phyloP scores from a whole-genome alignment of 2,797 vertebrate species.

The Monodelphis domestica region DNA sequence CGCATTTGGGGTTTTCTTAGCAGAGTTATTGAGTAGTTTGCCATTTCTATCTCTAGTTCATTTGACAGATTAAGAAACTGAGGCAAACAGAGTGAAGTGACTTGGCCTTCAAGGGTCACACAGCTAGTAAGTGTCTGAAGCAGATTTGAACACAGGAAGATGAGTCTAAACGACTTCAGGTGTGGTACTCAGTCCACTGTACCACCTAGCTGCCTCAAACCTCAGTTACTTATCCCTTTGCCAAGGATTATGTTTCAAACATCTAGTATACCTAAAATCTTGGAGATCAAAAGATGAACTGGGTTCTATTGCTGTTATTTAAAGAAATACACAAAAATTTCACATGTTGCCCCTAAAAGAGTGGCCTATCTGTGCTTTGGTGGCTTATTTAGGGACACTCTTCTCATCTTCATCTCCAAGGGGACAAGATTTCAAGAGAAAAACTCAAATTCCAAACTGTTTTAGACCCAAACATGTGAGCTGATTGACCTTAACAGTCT shows the following conservation, averaged over 20 bases:
- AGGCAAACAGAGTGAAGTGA: background rate
- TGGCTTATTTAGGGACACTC: background rate
- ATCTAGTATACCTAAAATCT: conserved; percentile 11
- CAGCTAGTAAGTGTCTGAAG: background rate
- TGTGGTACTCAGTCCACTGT: background rate
- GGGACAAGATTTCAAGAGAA: background rate
- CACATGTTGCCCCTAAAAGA: background rate
- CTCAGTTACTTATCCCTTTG: background rate
- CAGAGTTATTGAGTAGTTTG: background rate
- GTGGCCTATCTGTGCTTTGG: background rate
- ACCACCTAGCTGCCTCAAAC: background rate
- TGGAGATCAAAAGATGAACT: conserved; percentile 15
- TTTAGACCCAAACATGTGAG: background rate
- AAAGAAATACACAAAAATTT: conserved; percentile 41
- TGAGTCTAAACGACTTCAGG: background rate
- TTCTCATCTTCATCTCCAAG: background rate
- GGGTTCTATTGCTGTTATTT: conserved; percentile 12
- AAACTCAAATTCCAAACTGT: background rate
- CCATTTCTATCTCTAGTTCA: background rate
- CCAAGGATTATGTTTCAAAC: background rate
- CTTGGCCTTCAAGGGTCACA: background rate
- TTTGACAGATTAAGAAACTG: background rate
- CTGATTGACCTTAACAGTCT: background rate
- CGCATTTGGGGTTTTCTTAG: background rate
- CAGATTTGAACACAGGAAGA: background rate